A percentile compares a stretch with the other conserved stretches of the same genome.
phyloP scores from a whole-genome alignment of 2,113 vertebrate species.

The Benitochromis conjunctus region DNA sequence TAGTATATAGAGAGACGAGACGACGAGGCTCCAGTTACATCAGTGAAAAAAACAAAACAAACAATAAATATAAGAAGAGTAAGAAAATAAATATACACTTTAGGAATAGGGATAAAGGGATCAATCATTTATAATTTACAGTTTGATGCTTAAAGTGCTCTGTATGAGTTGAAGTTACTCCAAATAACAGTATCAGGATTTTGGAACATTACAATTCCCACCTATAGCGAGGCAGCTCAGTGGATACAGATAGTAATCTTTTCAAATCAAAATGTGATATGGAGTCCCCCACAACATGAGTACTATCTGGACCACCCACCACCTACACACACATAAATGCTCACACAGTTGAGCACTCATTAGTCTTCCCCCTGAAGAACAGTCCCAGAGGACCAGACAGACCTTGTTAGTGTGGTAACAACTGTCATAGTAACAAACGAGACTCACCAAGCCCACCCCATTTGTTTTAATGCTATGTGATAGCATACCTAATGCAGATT shows the following conservation, averaged over 20 bases:
- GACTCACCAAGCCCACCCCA: neutral
- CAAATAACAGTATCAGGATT: neutral
- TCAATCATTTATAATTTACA: too few relatives aligned
- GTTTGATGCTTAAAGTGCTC: neutral
- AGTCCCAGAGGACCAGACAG: constrained; percentile 27
- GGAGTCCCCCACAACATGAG: neutral
- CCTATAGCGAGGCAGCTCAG: neutral
- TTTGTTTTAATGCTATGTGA: neutral
- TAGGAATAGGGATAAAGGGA: too few relatives aligned
- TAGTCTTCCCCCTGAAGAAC: neutral
- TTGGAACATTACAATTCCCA: neutral
- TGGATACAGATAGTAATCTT: neutral
- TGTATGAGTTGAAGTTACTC: neutral
- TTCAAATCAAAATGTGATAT: neutral
- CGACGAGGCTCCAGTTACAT: neutral
- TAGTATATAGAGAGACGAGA: neutral
- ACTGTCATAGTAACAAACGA: constrained; percentile 32
- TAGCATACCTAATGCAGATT: neutral
- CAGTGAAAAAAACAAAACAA: neutral
- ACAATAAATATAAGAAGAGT: neutral
- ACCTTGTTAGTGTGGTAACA: constrained; percentile 7
- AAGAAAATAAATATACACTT: neutral
- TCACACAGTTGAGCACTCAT: neutral
- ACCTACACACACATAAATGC: neutral
- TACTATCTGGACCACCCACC: neutral